Percentiles rank a stretch among this genome's conserved stretches.
These are phyloP conservation scores for Solenopsis fugax DNA, from an alignment of 1,140 invertebrate species.

Conservation along the genomic window DNA sequence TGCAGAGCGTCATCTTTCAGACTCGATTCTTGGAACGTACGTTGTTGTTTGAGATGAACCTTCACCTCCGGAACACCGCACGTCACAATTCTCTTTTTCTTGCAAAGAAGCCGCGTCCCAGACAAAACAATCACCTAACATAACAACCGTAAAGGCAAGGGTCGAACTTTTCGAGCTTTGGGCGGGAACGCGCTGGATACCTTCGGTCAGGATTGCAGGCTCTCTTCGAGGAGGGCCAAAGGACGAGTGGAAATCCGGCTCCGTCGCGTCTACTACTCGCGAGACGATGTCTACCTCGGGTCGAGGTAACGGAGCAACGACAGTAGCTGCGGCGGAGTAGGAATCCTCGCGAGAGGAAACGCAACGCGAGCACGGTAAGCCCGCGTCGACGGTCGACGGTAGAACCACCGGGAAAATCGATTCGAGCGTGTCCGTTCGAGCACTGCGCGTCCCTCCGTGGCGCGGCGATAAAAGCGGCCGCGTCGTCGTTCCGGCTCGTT, in stretches of 20 bases:
- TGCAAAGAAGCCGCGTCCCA: not conserved
- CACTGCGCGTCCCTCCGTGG: conserved; percentile 72
- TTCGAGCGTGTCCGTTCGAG: conserved; percentile 75
- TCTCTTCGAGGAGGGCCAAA: not conserved
- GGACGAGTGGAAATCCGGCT: not conserved
- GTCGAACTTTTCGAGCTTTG: not conserved
- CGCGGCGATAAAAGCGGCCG: conserved; percentile 58
- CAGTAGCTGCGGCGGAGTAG: not conserved
- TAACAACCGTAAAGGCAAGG: not conserved
- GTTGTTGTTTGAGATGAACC: not conserved
- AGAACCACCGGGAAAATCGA: conserved; percentile 73
- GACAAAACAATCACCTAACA: not conserved
- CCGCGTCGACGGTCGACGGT: conserved; percentile 50
- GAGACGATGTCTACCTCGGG: conserved; percentile 1
- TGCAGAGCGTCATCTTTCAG: not conserved
- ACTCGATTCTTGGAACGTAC: not conserved
- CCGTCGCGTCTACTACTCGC: not conserved
- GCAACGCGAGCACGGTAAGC: conserved; percentile 47
- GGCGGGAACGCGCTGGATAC: conserved; percentile 15
- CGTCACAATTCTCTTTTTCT: not conserved
- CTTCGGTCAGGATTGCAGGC: not conserved
- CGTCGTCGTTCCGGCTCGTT: not conserved
- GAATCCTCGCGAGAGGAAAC: conserved; percentile 41
- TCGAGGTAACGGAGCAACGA: not conserved
- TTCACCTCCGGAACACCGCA: not conserved